Evolutionary conservation across 2,888 invertebrate species (phyloP).

Genomic region (Drosophila parthenogenetica): DNA sequence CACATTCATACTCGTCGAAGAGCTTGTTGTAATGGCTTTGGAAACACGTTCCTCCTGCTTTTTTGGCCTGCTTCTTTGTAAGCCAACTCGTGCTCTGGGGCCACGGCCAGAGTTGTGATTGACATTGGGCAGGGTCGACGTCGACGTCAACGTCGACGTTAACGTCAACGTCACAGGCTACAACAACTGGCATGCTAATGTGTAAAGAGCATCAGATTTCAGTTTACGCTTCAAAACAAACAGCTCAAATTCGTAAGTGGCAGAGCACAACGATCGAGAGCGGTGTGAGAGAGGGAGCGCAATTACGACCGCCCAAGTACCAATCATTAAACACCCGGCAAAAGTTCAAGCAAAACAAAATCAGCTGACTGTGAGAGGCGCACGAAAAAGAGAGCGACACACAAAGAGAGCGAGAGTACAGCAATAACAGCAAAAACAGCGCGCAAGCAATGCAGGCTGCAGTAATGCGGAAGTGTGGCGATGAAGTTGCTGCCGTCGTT

Average conservation of each 20-base stretch:
- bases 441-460: conserved; percentile 56
- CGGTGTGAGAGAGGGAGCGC: conserved; percentile 14
- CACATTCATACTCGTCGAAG: conserved; percentile 24
- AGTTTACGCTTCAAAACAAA: conserved; percentile 45
- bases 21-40: conserved; percentile 66
- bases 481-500: conserved; percentile 28
- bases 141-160: conserved; percentile 28
- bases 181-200: conserved; percentile 69
- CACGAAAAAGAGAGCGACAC: conserved; percentile 29
- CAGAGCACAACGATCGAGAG: conserved; percentile 18
- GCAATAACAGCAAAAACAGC: conserved; percentile 18
- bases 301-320: conserved; percentile 26
- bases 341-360: conserved; percentile 80
- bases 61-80: conserved; percentile 70
- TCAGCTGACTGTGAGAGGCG: conserved; percentile 66
- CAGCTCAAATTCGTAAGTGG: conserved; percentile 26
- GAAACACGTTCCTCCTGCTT: conserved; percentile 70
- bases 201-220: conserved; percentile 53
- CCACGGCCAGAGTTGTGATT: conserved; percentile 63
- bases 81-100: conserved; percentile 51
- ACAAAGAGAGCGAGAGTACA: conserved; percentile 19
- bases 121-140: conserved; percentile 76
- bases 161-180: conserved; percentile 14
- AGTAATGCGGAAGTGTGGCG: conserved; percentile 70
- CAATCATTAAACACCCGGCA: conserved; percentile 52